Evolutionary conservation across 1,140 invertebrate species (phyloP).

Genomic region (Hyles euphorbiae): DNA sequence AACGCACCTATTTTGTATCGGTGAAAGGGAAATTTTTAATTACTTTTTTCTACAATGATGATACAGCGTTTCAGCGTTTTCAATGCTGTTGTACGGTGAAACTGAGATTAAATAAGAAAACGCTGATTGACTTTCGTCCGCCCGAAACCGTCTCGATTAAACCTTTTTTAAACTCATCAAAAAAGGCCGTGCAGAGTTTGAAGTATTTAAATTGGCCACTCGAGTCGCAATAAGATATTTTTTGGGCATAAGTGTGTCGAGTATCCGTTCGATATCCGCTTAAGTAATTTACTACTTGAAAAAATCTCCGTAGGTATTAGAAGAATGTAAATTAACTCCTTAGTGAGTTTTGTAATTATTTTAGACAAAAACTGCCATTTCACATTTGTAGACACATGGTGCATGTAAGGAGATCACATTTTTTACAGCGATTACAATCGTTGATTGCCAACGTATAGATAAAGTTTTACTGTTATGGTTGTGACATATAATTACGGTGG

Average conservation of each 20-base stretch:
- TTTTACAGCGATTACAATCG: no score
- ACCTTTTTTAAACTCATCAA: not conserved
- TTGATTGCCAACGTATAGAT: no score
- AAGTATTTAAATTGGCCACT: conserved; percentile 2
- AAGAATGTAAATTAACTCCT: conserved; percentile 3
- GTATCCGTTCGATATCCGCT: conserved; percentile 6
- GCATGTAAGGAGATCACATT: not conserved
- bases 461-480: no score
- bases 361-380: conserved; percentile 1
- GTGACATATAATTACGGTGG: no score
- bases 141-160: conserved; percentile 11
- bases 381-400: not conserved
- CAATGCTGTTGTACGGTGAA: conserved; percentile 30
- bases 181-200: not conserved
- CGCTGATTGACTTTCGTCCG: conserved; percentile 42
- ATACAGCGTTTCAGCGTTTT: conserved; percentile 45
- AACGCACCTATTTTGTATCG: conserved; percentile 46
- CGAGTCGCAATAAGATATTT: not conserved
- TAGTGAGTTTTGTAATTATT: conserved; percentile 4
- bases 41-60: conserved; percentile 68
- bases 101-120: conserved; percentile 38
- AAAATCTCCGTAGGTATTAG: not conserved
- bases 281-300: conserved; percentile 6
- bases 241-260: conserved; percentile 6
- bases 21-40: conserved; percentile 71